Conservation (phyloP, 2,113 vertebrate genomes). For the Dicentrarchus labrax region DNA sequence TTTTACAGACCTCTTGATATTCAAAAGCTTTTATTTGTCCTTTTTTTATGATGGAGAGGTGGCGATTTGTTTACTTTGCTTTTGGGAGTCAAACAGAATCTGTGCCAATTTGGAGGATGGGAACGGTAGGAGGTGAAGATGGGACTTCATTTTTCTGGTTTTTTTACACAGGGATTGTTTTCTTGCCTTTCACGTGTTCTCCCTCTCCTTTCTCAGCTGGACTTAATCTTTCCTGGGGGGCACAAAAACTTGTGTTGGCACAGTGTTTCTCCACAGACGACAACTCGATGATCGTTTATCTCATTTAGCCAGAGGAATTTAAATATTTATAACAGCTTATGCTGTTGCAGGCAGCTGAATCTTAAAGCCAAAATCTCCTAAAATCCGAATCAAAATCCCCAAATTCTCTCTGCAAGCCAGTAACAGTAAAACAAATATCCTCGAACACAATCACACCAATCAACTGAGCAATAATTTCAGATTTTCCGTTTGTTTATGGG, state of each 20-base stretch:
- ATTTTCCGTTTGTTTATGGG: conserved; percentile 9
- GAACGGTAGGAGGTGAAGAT: neutral
- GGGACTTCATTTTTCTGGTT: conserved; percentile 3
- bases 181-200: conserved; percentile 46
- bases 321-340: conserved; percentile 27
- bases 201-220: conserved; percentile 1
- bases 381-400: conserved; percentile 16
- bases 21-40: conserved; percentile 68
- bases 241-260: conserved; percentile 13
- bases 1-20: conserved; percentile 68
- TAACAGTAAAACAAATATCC: conserved; percentile 4
- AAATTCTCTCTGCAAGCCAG: conserved; percentile 5
- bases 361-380: conserved; percentile 49
- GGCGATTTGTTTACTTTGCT: conserved; percentile 56
- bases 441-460: conserved; percentile 12
- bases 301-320: conserved; percentile 26
- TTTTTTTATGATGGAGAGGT: conserved; percentile 56
- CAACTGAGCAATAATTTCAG: conserved; percentile 72
- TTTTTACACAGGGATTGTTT: conserved; percentile 38
- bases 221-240: neutral
- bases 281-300: conserved; percentile 11
- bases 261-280: conserved; percentile 28
- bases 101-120: conserved; percentile 56
- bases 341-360: conserved; percentile 63
- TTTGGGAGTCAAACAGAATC: conserved; percentile 43